phyloP scores from a whole-genome alignment of 2,113 vertebrate genomes.

The Australoheros scitulus region DNA sequence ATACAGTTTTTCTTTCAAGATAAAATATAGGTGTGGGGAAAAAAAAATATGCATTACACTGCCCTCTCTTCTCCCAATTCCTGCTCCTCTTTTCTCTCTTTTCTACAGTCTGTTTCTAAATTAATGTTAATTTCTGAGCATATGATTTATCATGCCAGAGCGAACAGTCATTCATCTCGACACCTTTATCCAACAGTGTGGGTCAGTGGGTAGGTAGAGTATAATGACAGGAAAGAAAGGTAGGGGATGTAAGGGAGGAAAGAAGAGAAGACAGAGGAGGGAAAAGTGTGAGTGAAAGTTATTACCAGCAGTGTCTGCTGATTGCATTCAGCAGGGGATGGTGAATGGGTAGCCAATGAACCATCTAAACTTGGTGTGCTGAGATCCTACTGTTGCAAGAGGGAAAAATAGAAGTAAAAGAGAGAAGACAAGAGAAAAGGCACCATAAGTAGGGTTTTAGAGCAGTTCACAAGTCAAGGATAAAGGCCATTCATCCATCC shows the following conservation, averaged over 20 bases:
- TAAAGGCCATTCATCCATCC: neutral
- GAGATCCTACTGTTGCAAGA: conserved; percentile 82
- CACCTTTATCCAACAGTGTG: conserved; percentile 82
- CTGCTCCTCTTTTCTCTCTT: conserved; percentile 80
- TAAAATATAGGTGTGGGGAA: neutral
- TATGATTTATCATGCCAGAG: conserved; percentile 88
- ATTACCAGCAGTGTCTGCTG: conserved; percentile 90
- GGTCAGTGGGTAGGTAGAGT: conserved; percentile 26
- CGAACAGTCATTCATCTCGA: conserved; percentile 78
- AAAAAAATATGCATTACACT: conserved; percentile 55
- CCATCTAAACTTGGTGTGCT: conserved; percentile 80
- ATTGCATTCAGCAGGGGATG: conserved; percentile 91
- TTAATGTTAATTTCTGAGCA: conserved; percentile 91
- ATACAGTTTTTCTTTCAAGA: neutral
- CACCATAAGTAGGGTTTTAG: conserved; percentile 40
- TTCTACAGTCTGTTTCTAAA: conserved; percentile 76
- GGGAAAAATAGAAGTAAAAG: conserved; percentile 79
- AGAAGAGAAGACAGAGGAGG: conserved; percentile 65
- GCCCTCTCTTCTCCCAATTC: conserved; percentile 67
- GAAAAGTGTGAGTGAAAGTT: conserved; percentile 79
- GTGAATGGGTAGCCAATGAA: conserved; percentile 87
- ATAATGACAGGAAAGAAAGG: conserved; percentile 81
- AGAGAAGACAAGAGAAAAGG: conserved; percentile 38
- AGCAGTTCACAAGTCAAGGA: neutral
- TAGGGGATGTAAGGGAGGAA: conserved; percentile 20